phyloP scores from a whole-genome alignment of 2,113 vertebrate species.

The Cervus canadensis region DNA sequence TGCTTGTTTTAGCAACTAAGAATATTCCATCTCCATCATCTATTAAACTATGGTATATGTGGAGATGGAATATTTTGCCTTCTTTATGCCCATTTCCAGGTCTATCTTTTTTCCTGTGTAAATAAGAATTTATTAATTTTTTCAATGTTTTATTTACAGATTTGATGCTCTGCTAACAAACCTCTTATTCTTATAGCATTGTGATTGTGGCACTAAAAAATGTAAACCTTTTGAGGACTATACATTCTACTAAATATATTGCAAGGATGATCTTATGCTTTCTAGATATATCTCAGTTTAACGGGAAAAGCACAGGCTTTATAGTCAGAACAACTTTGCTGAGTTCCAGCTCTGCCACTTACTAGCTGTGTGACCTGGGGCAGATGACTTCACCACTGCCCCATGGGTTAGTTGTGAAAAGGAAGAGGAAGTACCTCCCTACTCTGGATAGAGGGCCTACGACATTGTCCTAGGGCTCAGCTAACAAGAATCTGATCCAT shows the following conservation, averaged over 20 bases:
- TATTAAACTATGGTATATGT: neutral
- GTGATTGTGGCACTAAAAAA: neutral
- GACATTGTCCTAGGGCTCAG: neutral
- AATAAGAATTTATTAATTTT: neutral
- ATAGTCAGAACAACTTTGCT: neutral
- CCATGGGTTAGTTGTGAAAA: neutral
- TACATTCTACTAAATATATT: neutral
- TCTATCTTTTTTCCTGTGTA: neutral
- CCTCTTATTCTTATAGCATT: constrained; percentile 21
- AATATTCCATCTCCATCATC: neutral
- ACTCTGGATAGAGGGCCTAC: neutral
- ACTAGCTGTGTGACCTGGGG: neutral
- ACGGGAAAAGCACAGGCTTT: neutral
- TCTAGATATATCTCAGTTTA: neutral
- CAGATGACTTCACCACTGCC: neutral
- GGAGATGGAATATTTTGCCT: neutral
- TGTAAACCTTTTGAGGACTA: neutral
- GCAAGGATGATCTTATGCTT: neutral
- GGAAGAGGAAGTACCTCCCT: neutral
- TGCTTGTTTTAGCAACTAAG: neutral
- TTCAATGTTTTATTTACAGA: neutral
- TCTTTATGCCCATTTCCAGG: neutral
- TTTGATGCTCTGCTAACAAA: neutral
- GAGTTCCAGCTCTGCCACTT: neutral
- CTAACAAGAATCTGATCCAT: neutral